Evolutionary conservation across 2,113 vertebrate genomes (phyloP).

Genomic region (Edolisoma coerulescens): DNA sequence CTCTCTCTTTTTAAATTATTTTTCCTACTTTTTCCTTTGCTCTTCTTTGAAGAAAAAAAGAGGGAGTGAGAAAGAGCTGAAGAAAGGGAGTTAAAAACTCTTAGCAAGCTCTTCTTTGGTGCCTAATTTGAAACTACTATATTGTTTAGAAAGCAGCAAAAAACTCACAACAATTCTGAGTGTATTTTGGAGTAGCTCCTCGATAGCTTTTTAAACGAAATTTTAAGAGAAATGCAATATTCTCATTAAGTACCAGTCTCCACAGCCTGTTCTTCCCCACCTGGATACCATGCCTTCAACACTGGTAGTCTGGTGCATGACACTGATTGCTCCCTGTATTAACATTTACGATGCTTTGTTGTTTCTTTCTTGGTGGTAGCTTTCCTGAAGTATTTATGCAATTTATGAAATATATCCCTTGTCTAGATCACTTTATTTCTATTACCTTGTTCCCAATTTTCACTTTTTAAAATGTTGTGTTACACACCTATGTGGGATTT

Average conservation of each 20-base stretch:
- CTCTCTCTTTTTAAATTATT: not conserved
- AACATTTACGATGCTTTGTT: conserved; percentile 18
- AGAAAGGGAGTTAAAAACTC: not conserved
- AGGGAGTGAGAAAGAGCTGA: not conserved
- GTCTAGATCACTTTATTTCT: not conserved
- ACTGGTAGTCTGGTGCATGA: not conserved
- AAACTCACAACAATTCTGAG: not conserved
- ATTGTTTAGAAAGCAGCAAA: not conserved
- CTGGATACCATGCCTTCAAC: not conserved
- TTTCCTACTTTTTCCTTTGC: not conserved
- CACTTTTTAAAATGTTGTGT: not conserved
- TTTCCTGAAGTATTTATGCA: not conserved
- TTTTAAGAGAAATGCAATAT: conserved; percentile 10
- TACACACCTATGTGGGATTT: not conserved
- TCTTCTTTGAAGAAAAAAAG: not conserved
- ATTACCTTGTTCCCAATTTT: not conserved
- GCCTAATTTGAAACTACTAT: not conserved
- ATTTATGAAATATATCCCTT: not conserved
- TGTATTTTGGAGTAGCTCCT: not conserved
- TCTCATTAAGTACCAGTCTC: not conserved
- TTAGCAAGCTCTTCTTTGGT: not conserved
- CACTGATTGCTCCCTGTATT: not conserved
- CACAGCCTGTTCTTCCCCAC: not conserved
- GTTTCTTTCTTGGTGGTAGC: not conserved
- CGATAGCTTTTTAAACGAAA: not conserved